A percentile compares a stretch with the other conserved stretches of the same genome.
phyloP scores from a whole-genome alignment of 2,113 vertebrate species.

The Sylvilagus bachmani region DNA sequence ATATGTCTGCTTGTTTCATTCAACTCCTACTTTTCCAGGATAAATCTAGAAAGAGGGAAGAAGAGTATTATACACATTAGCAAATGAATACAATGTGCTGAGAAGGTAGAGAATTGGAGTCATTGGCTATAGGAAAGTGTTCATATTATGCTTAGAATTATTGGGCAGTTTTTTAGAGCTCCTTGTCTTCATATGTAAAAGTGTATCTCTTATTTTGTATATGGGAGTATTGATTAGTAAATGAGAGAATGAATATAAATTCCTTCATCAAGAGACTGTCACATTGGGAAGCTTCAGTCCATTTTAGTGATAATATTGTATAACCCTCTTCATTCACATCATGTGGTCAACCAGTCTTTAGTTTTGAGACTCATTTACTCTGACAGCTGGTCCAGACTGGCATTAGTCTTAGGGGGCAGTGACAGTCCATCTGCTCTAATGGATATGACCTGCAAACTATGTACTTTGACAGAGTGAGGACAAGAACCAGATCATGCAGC shows the following conservation, averaged over 20 bases:
- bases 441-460: background rate
- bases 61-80: background rate
- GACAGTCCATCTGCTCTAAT: constrained; percentile 20
- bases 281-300: background rate
- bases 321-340: background rate
- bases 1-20: background rate
- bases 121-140: background rate
- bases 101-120: background rate
- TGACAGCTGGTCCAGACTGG: constrained; percentile 7
- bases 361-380: constrained; percentile 19
- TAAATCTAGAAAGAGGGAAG: background rate
- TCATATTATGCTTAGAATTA: background rate
- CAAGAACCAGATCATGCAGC: constrained; percentile 8
- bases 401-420: background rate
- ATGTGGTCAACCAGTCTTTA: background rate
- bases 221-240: background rate
- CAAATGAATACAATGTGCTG: background rate
- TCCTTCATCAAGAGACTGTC: no score
- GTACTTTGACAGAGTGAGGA: constrained; percentile 53
- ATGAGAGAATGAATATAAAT: background rate
- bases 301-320: background rate
- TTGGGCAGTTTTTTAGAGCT: background rate
- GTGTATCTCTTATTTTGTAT: background rate
- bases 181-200: background rate
- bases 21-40: background rate